Evolutionary conservation across 2,113 vertebrate species (phyloP), one percentile per base, ranked within the genome.

Genomic region (Heterotis niloticus): DNA sequence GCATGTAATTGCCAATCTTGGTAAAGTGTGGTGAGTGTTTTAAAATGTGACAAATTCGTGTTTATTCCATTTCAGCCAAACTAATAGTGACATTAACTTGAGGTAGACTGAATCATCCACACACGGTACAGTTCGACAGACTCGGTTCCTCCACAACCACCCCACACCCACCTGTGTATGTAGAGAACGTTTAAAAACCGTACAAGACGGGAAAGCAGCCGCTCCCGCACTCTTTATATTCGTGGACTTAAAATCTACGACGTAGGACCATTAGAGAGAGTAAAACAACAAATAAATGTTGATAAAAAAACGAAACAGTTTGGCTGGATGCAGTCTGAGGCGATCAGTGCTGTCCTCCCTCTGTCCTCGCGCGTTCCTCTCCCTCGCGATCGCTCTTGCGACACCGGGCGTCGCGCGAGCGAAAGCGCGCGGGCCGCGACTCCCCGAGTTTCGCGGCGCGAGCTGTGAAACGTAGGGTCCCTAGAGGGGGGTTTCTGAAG

Each of bases 31-130:
- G 13, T 24, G 71, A 80, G 81, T 81, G 83, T 81, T 89, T 83
- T 87, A 87, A 85, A 87, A 87, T 86, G 85, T 69, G 57, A 82
- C 87, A 88, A 88, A 88, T 87, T 90, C 57, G 18, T 65, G 67
- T 78, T 78, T 76, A 66, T 71, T 69, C 66, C 23, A 83, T 77
- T 64, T 73, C 52, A 68, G 34, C 83, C 81, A 34, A 77, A 72
- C 77, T 76, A 74, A 84, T 85, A 86, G 84, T 85, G 81, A 87
- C 81, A 28, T 83, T 20, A 20, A 80, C 80, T 85, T 73, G 88
- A 90, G 90, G 90, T 91, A 91, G 90, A 90, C 90, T 88, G 73
- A 83, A 75, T 64, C 79, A 64, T 44, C 60, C 12, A 81, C 71
- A 59, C 78, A 60, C 59, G 29, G 77, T 75, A 83, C 70, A 81